Evolutionary conservation across 2,113 vertebrate species (phyloP).

Genomic region (Tamias sibiricus): DNA sequence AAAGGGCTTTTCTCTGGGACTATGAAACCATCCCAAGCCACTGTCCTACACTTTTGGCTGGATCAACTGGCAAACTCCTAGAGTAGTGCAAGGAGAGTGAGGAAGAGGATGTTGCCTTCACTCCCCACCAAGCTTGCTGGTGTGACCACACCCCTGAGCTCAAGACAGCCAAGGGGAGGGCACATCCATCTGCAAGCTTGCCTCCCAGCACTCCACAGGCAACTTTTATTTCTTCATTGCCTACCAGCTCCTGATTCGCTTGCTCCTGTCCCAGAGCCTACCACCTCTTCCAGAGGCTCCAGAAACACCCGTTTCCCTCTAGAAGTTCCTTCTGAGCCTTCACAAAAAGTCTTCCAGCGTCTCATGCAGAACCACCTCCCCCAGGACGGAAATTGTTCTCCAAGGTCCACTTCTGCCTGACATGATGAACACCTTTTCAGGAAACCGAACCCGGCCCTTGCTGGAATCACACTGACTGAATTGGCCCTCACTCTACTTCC

Average conservation of each 20-base stretch:
- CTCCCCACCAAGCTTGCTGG: not conserved
- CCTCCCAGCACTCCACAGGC: too few species aligned
- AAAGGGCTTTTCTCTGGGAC: not conserved
- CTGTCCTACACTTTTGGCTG: not conserved
- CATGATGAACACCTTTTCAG: not conserved
- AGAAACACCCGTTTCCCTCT: not conserved
- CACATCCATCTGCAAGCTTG: not conserved
- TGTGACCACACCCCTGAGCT: fast-evolving
- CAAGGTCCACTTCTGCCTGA: not conserved
- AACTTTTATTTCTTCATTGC: not conserved
- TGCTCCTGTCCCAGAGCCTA: not conserved
- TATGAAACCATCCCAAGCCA: not conserved
- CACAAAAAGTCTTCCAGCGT: not conserved
- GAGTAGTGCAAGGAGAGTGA: not conserved
- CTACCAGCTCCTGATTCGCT: not conserved
- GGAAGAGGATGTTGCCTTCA: not conserved
- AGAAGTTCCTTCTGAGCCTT: not conserved
- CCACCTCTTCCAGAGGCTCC: not conserved
- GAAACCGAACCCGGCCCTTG: not conserved
- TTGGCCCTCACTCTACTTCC: not conserved
- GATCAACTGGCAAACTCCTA: too few species aligned
- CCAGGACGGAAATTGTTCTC: not conserved
- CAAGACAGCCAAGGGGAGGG: not conserved
- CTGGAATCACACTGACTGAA: not conserved
- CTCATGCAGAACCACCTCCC: not conserved